A percentile compares a stretch with the other conserved stretches of the same genome.
phyloP scores from a whole-genome alignment of 2,888 invertebrate species.

The Drosophila sordidapex region DNA sequence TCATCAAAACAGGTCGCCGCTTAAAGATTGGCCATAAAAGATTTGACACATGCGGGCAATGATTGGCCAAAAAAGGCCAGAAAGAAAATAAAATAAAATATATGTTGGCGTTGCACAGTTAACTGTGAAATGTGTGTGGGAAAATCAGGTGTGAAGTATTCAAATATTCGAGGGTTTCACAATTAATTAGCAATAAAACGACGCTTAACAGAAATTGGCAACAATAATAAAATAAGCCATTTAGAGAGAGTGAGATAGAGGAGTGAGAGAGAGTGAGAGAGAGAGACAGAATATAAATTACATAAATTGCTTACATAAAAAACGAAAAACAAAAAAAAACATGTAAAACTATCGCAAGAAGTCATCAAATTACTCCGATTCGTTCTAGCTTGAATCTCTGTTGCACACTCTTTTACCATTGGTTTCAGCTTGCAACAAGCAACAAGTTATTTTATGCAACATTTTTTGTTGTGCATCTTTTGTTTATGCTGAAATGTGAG shows the following conservation, averaged over 20 bases:
- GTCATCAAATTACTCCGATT: not conserved
- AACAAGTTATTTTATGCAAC: constrained; percentile 15
- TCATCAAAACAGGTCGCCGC: constrained; percentile 10
- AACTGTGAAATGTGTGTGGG: constrained; percentile 31
- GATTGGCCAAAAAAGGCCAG: not conserved
- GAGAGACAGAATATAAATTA: not conserved
- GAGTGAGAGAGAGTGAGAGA: not conserved
- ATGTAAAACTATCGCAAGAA: not conserved
- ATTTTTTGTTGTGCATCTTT: constrained; percentile 4
- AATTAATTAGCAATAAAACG: constrained; percentile 8
- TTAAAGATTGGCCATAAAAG: constrained; percentile 29
- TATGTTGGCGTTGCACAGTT: constrained; percentile 6
- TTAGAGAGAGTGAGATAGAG: not conserved
- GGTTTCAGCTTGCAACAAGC: constrained; percentile 19
- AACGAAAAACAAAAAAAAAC: not conserved
- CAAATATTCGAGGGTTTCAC: constrained; percentile 9
- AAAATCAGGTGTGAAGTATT: constrained; percentile 25
- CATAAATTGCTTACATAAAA: not conserved
- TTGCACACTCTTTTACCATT: not conserved
- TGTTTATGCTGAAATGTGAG: constrained; percentile 23
- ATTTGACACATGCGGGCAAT: constrained; percentile 38
- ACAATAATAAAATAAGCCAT: not conserved
- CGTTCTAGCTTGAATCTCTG: not conserved
- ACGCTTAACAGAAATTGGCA: constrained; percentile 11
- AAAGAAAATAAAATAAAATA: constrained; percentile 1